Conservation (phyloP, 2,797 vertebrate species). For the Echiichthys vipera region DNA sequence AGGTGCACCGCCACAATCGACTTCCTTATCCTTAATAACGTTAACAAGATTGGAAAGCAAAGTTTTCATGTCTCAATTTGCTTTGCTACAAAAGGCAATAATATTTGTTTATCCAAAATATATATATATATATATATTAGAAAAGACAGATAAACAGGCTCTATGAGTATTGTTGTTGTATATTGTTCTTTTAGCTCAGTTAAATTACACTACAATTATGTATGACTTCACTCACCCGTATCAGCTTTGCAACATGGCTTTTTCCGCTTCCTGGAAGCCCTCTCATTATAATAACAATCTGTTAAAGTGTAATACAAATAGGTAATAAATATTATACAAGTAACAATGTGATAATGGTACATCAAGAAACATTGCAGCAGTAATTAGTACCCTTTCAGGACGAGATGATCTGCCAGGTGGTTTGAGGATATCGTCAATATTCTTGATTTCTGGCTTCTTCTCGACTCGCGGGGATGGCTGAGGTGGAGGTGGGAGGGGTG, state of each 20-base stretch:
- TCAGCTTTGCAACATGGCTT: conserved; percentile 97
- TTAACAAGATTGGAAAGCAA: not conserved
- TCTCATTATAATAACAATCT: conserved; percentile 99
- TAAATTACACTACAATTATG: not conserved
- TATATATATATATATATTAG: not conserved
- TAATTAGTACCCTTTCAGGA: conserved; percentile 90
- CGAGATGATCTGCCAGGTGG: conserved; percentile 91
- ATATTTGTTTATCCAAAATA: not conserved
- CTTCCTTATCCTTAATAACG: conserved; percentile 93
- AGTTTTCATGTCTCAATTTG: not conserved
- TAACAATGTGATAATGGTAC: not conserved
- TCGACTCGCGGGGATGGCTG: conserved; percentile 89
- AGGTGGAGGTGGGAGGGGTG: conserved; percentile 83
- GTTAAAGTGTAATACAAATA: conserved; percentile 26
- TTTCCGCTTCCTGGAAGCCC: conserved; percentile 98
- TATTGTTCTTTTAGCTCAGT: not conserved
- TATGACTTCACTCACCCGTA: conserved; percentile 87
- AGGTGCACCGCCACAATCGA: conserved; percentile 96
- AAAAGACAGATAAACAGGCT: not conserved
- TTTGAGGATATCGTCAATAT: conserved; percentile 97
- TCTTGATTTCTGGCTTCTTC: conserved; percentile 97
- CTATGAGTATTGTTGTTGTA: not conserved
- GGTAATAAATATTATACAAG: not conserved
- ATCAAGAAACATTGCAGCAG: not conserved
- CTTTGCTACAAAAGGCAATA: not conserved